Base-by-base conservation (phyloP, 2,797 vertebrate species). In the Scarus forsteni region DNA sequence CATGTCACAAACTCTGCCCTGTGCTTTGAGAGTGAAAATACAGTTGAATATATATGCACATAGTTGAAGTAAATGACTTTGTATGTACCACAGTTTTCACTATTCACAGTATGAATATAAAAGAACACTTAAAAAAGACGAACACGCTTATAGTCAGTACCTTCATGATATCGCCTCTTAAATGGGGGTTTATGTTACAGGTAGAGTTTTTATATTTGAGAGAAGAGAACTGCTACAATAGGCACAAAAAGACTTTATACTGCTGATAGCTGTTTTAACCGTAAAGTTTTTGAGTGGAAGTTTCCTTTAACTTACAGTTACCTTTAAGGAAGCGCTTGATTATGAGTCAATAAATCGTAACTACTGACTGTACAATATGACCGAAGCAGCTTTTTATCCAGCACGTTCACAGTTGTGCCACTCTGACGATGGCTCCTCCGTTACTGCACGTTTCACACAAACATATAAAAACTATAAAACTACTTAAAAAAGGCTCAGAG, bases 401-500 rank as follows among this genome's bases (percentile, higher is more conserved):
- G 80, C 73, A 75, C 80, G 61, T 85, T 87, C 85, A 87, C 84
- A 89, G 79, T 85, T 19, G 35, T 13, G 45, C 70, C 50, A 43
- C 0, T 34, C 14, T 42, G 40, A 42, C 40, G 10, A 3, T 42
- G 10, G 42, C 42, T 43, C 43, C 43, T 36, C 55, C 60, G 44
- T 36, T 10, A 66, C 40, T 44, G n/a, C 38, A 44, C 46, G 58
- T 27, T 45, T 71, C 50, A 70, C 45, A 75, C 49, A 77, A 75
- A 89, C 13, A 16, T 55, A 44, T 5, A 44, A 62, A 54, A 54
- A 43, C 42, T 72, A 84, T 10, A 84, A 89, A 92, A 86, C 63
- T 48, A 77, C 27, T 68, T 74, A 59, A 73, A 84, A 90, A 88
- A 90, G 85, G 88, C 87, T 92, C 86, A 87, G 80, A 85, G 74